Evolutionary conservation across 2,888 invertebrate species (phyloP), one percentile per base, ranked within the genome.

Genomic region (Eledone cirrhosa): DNA sequence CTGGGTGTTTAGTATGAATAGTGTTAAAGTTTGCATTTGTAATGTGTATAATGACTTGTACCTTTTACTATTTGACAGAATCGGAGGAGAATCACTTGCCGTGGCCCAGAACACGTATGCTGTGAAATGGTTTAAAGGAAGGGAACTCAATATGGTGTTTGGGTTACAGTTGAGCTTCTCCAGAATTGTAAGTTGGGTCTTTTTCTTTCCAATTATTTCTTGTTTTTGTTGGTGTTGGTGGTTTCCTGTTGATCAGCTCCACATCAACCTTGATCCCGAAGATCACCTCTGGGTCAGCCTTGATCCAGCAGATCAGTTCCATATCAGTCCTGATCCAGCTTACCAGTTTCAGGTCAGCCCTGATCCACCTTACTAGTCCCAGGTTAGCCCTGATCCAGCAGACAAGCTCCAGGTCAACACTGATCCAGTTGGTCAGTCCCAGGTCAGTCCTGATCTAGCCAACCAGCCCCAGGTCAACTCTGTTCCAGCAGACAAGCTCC

Each of bases 71-170:
- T 22, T 63, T 22, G 82, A 13, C 82, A 91, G 91, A 78, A 95
- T 98, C 90, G 99, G 98, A 47, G 97, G 97, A 41, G 99, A 99
- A 92, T 97, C 97, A 0, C 91, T 99, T 81, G 96, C 97, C 81
- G 98, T 99, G 22, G 97, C 97, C 19, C 98, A 98, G 89, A 99
- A 99, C 90, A 97, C 95, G 87, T 99, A 98, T 92, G 97, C 98
- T 0, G 98, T 98, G 0, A 92, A 96, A 65, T 99, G 99, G 99
- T 99, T 99, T 90, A 97, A 97, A 91, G 98, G 97, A 79, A 97
- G 95, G 91, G 98, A 98, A 91, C 92, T 99, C 74, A 99, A 99
- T 91, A 97, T 98, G 96, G 98, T 99, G 22, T 99, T 99, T 92
- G 99, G 99, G 2, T 92, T 99, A 48, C 97, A 98, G 90, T 92